Evolutionary conservation across 2,888 invertebrate genomes (phyloP).

Genomic region (Drosophila anceps): DNA sequence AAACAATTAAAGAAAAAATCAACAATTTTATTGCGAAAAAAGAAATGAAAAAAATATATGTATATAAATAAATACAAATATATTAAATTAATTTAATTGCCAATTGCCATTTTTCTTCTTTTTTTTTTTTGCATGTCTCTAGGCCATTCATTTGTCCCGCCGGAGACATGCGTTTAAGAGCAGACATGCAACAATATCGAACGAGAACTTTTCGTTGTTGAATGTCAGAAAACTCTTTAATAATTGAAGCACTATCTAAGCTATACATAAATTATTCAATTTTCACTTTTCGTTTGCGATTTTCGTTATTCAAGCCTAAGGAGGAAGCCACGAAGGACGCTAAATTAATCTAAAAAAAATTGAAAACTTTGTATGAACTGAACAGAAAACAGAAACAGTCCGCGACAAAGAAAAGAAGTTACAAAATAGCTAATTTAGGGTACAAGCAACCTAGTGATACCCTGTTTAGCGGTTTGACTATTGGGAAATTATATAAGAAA

Average conservation of each 20-base stretch:
- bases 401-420: background rate
- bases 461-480: background rate
- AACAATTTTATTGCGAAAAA: slow-evolving; percentile 46
- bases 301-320: background rate
- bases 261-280: slow-evolving; percentile 1
- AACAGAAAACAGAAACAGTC: slow-evolving; percentile 16
- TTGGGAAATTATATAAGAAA: background rate
- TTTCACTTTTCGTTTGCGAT: background rate
- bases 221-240: background rate
- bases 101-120: slow-evolving; percentile 32
- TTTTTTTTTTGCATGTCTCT: slow-evolving; percentile 45
- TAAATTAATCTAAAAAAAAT: slow-evolving; percentile 1
- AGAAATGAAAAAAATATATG: background rate
- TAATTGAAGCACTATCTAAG: slow-evolving; percentile 12
- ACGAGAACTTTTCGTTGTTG: slow-evolving; percentile 1
- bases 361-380: background rate
- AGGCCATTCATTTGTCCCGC: slow-evolving; percentile 27
- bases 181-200: slow-evolving; percentile 8
- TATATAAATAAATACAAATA: slow-evolving; percentile 15
- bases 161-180: slow-evolving; percentile 17
- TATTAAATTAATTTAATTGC: slow-evolving; percentile 61
- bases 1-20: slow-evolving; percentile 67
- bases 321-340: background rate
- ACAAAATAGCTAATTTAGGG: background rate
- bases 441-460: background rate